Base-by-base conservation (phyloP, 1,140 invertebrate genomes). In the Oedothorax gibbosus region DNA sequence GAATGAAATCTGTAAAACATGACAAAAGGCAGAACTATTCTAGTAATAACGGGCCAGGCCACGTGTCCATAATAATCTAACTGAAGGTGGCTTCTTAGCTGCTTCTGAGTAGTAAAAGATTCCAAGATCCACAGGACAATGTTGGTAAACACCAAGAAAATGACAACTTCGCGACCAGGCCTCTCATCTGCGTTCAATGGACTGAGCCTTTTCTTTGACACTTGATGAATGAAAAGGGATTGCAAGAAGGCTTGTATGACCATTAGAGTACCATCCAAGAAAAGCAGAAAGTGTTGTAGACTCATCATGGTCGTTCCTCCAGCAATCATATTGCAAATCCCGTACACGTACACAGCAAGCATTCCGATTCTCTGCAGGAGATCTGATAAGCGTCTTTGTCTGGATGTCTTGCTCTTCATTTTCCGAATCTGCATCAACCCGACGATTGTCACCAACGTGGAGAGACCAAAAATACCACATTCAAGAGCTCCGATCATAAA, bases 1-100 rank as follows among this genome's bases (percentile, higher is more conserved):
- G 93, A 94, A 88, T 95, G 94, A 89, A 94, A 95, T 60, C 94
- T 90, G 83, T 93, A 94, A 87, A 94, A 94, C n/a, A 94, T 93
- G 2, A 93, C 88, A 2, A 94, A 89, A 0, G 94, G 94, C 49
- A 94, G 88, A 14, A 93, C 92, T 20, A 94, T 91, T 79, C 93
- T 90, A 0, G 92, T 93, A 66, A 94, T 91, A 6, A 94, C 91
- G 49, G 93, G 93, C 94, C 94, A 95, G 0, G 92, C 91, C 3
- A 94, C 88, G 12, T 93, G 90, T 3, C 93, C 93, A 88, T 93
- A 94, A 89, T 94, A 94, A n/a, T 90, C 88, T 6, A 92, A 88
- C 68, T 93, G 93, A 4, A 93, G 83, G 83, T 92, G 91, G 83
- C 93, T 93, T 10, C 91, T 91, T 20, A 92, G 87, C 89, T 91